A percentile compares a stretch with the other conserved stretches of the same genome.
Evolutionary conservation across 2,113 vertebrate species (phyloP).

Genomic region (Polypterus bichir): DNA sequence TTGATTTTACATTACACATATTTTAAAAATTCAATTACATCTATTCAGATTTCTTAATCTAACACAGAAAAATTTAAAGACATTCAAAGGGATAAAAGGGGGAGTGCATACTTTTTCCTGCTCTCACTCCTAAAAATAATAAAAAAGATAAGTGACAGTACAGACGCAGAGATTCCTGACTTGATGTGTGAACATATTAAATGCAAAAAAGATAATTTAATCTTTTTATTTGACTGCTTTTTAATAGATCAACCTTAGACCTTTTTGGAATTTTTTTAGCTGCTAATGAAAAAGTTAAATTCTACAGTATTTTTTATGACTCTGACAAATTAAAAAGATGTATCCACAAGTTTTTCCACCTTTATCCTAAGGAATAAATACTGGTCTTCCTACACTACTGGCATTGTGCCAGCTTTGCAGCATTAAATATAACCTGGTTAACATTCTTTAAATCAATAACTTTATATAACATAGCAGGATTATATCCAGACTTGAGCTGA

Average conservation of each 20-base stretch:
- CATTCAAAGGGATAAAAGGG: no score
- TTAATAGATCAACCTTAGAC: conserved; percentile 1
- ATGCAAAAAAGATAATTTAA: neutral
- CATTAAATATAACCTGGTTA: conserved; percentile 2
- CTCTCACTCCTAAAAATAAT: neutral
- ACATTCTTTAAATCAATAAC: conserved; percentile 9
- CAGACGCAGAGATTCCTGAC: neutral
- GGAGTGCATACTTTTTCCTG: no score
- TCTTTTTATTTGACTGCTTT: conserved; percentile 2
- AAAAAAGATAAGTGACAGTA: neutral
- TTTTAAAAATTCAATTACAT: no score
- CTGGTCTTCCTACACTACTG: neutral
- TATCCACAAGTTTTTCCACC: conserved; percentile 8
- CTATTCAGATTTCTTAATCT: no score
- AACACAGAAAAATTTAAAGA: no score
- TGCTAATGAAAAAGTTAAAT: conserved; percentile 7
- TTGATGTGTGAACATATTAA: conserved; percentile 5
- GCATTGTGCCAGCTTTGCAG: neutral
- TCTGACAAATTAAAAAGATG: conserved; percentile 19
- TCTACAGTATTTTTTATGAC: conserved; percentile 7
- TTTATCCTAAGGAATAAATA: neutral
- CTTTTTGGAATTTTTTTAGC: neutral
- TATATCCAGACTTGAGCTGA: conserved; percentile 10
- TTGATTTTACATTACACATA: no score
- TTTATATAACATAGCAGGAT: conserved; percentile 4